Conservation (phyloP, 2,113 vertebrate genomes). For the Nesogale talazaci region DNA sequence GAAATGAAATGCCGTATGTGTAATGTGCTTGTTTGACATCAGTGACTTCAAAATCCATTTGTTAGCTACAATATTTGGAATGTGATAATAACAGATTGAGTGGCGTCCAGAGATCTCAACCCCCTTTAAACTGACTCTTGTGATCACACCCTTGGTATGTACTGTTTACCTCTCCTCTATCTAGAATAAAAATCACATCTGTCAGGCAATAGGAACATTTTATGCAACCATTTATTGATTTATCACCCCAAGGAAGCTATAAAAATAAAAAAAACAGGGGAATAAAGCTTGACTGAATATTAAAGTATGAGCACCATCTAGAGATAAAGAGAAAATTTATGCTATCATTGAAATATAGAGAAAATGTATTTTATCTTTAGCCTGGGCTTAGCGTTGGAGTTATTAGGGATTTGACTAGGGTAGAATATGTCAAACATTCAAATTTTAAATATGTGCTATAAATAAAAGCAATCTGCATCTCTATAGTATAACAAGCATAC, state of each 20-base stretch:
- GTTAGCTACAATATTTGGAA: constrained; percentile 57
- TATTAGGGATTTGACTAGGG: constrained; percentile 50
- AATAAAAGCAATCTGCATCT: neutral
- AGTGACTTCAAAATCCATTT: constrained; percentile 34
- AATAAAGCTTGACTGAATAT: constrained; percentile 65
- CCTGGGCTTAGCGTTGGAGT: constrained; percentile 18
- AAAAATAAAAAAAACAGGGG: constrained; percentile 59
- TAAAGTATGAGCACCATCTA: constrained; percentile 45
- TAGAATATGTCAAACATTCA: constrained; percentile 3
- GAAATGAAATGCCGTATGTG: neutral
- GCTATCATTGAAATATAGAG: constrained; percentile 58
- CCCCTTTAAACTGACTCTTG: constrained; percentile 53
- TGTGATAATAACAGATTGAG: constrained; percentile 37
- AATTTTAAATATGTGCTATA: constrained; percentile 2
- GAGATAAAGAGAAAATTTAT: constrained; percentile 66
- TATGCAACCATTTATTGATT: constrained; percentile 20
- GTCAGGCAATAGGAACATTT: constrained; percentile 64
- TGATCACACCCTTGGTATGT: constrained; percentile 53
- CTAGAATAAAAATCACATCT: constrained; percentile 59
- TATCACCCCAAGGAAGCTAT: constrained; percentile 48
- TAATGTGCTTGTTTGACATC: constrained; percentile 42
- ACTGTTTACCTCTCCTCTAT: constrained; percentile 42
- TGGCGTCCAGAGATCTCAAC: constrained; percentile 21
- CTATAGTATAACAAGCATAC: neutral
- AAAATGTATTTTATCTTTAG: constrained; percentile 22